A percentile compares a stretch with the other conserved stretches of the same genome.
phyloP scores from a whole-genome alignment of 2,797 vertebrate species.

The Dicrostonyx torquatus region DNA sequence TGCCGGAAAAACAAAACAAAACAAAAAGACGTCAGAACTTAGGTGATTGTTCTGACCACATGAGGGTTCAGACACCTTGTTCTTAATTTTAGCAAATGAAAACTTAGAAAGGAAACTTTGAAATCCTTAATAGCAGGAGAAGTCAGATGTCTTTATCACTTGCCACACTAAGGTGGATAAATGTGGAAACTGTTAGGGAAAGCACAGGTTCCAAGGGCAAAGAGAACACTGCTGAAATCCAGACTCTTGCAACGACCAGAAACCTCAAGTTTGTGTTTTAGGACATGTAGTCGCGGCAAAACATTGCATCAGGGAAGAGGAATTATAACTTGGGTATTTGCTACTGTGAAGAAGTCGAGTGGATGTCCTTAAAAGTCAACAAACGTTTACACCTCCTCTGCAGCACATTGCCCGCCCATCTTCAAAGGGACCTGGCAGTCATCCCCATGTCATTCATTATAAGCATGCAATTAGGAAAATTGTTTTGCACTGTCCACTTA shows the following conservation, averaged over 20 bases:
- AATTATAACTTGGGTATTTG: conserved; percentile 47
- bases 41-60: background rate
- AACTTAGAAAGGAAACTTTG: conserved; percentile 40
- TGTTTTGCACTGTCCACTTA: conserved; percentile 60
- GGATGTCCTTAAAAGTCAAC: background rate
- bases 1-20: background rate
- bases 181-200: conserved; percentile 52
- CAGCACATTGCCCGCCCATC: conserved; percentile 43
- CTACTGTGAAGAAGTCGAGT: conserved; percentile 44
- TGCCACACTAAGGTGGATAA: conserved; percentile 24
- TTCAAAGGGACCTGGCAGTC: conserved; percentile 54
- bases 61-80: background rate
- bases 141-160: conserved; percentile 25
- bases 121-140: conserved; percentile 9
- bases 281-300: background rate
- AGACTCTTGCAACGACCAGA: conserved; percentile 12
- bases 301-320: conserved; percentile 24
- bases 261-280: conserved; percentile 24
- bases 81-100: conserved; percentile 44
- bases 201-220: conserved; percentile 23
- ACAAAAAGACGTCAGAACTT: background rate
- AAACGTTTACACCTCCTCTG: background rate
- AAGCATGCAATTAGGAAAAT: conserved; percentile 63
- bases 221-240: conserved; percentile 31
- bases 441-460: conserved; percentile 63